Conservation (phyloP, 2,888 invertebrate species). For the Drosophila flavopinicola region DNA sequence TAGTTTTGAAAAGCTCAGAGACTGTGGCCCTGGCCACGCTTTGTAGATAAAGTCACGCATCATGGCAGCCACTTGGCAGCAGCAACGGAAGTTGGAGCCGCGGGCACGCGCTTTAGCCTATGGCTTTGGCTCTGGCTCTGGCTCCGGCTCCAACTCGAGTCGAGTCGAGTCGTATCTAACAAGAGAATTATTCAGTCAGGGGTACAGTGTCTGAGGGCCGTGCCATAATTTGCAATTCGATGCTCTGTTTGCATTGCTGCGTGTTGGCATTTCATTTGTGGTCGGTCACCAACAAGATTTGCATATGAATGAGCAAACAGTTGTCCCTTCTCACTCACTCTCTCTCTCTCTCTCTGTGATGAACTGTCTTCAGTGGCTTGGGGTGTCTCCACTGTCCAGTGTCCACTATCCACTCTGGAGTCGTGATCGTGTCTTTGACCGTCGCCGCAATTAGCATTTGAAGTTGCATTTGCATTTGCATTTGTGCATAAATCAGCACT, state of each 20-base stretch:
- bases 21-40: conserved; percentile 54
- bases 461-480: conserved; percentile 76
- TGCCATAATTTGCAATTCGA: conserved; percentile 77
- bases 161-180: conserved; percentile 47
- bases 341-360: conserved; percentile 61
- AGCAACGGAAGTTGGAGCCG: conserved; percentile 69
- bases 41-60: conserved; percentile 73
- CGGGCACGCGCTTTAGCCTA: conserved; percentile 70
- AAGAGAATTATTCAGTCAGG: conserved; percentile 65
- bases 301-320: conserved; percentile 73
- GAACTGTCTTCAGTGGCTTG: conserved; percentile 65
- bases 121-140: conserved; percentile 10
- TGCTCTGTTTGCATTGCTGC: conserved; percentile 78
- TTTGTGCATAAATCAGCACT: conserved; percentile 73
- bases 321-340: conserved; percentile 8
- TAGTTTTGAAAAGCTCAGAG: conserved; percentile 42
- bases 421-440: conserved; percentile 72
- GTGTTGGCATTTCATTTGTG: conserved; percentile 80
- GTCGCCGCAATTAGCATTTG: conserved; percentile 78
- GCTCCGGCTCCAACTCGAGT: not conserved
- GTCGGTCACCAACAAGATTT: conserved; percentile 66
- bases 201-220: conserved; percentile 14
- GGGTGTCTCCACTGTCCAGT: conserved; percentile 36
- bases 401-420: too few relatives aligned
- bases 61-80: conserved; percentile 26